phyloP scores from a whole-genome alignment of 2,888 invertebrate genomes.

The Sussaba pulchella region DNA sequence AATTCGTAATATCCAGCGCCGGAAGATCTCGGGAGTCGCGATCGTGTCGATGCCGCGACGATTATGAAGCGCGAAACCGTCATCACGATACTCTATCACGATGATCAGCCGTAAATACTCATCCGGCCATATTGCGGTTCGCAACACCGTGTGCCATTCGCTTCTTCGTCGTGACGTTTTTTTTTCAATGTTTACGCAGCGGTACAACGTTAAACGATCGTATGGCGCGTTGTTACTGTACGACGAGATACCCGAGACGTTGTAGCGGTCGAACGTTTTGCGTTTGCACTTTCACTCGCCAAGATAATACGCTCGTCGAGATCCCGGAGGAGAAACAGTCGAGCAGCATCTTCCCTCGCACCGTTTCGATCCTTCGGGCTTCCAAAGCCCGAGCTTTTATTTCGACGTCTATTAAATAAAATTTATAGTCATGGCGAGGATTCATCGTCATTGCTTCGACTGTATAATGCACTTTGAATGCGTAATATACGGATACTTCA shows the following conservation, averaged over 20 bases:
- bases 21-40: slow-evolving; percentile 2
- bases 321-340: neutral
- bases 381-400: slow-evolving; percentile 9
- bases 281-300: slow-evolving; percentile 51
- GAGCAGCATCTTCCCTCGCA: slow-evolving; percentile 2
- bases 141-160: no score
- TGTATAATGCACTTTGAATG: neutral
- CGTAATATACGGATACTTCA: neutral
- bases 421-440: slow-evolving; percentile 4
- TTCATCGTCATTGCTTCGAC: neutral
- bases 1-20: neutral
- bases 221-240: neutral
- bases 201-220: slow-evolving; percentile 5
- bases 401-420: slow-evolving; percentile 15
- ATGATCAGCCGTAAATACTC: slow-evolving; percentile 12
- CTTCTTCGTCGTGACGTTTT: neutral
- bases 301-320: slow-evolving; percentile 8
- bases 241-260: neutral
- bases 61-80: neutral
- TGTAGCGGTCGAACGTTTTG: slow-evolving; percentile 2
- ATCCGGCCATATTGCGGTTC: neutral
- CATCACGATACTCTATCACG: slow-evolving; percentile 22
- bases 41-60: slow-evolving; percentile 7
- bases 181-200: neutral
- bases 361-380: neutral